Percentiles rank a stretch among this genome's conserved stretches.
Evolutionary conservation across 1,140 invertebrate genomes (phyloP).

Genomic region (Colletes gigas): DNA sequence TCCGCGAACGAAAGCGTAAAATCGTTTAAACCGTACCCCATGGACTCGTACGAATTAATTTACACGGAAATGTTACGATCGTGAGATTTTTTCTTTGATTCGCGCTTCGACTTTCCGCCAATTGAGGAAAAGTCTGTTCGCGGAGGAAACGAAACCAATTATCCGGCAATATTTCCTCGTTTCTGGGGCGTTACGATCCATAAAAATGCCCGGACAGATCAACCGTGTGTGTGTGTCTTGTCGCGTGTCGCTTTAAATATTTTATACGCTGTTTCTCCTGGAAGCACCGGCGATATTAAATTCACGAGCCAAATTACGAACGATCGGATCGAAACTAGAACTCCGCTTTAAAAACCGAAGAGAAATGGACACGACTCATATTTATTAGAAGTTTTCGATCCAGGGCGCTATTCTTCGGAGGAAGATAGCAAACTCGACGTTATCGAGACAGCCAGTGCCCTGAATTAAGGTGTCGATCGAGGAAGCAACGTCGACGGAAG

Average conservation of each 20-base stretch:
- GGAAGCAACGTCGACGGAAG: background rate
- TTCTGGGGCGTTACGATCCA: constrained; percentile 27
- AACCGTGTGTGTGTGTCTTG: too few relatives aligned
- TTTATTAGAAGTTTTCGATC: too few relatives aligned
- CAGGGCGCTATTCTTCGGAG: background rate
- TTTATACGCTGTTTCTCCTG: background rate
- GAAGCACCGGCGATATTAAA: background rate
- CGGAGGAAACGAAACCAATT: background rate
- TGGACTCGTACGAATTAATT: too few relatives aligned
- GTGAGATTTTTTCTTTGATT: too few relatives aligned
- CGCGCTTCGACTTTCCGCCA: too few relatives aligned
- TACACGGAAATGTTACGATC: too few relatives aligned
- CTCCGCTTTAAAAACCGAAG: too few relatives aligned
- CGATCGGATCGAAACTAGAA: background rate
- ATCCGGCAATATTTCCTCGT: constrained; percentile 8
- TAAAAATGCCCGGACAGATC: background rate
- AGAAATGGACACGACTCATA: too few relatives aligned
- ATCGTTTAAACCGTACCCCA: background rate
- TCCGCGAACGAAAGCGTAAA: background rate
- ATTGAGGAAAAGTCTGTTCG: background rate
- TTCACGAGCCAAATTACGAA: background rate
- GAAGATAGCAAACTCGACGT: background rate
- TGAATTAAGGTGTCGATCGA: background rate
- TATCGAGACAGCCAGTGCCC: background rate
- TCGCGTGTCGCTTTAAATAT: background rate